These are phyloP conservation scores for Brachylomia viminalis DNA, from an alignment of 2,888 invertebrate genomes.

Conservation along the genomic window DNA sequence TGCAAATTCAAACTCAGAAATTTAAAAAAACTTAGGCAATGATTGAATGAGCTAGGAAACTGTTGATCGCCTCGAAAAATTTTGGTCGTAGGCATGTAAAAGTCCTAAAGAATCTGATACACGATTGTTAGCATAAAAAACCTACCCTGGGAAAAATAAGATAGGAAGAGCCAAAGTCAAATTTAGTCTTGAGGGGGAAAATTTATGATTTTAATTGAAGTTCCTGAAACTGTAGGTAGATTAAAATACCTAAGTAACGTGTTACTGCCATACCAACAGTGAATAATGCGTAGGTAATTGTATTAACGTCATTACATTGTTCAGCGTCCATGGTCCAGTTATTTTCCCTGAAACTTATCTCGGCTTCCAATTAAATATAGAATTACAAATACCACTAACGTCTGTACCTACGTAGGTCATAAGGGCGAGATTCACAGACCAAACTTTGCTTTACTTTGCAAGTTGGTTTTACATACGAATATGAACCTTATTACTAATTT, in stretches of 20 bases:
- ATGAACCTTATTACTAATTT: background rate
- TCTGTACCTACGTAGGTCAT: background rate
- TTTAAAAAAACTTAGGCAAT: background rate
- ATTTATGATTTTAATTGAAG: background rate
- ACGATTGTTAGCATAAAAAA: background rate
- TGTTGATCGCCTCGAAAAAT: background rate
- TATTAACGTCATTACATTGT: constrained; percentile 52
- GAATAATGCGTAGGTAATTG: constrained; percentile 45
- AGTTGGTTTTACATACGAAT: background rate
- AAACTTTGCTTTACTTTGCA: background rate
- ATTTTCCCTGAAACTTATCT: constrained; percentile 60
- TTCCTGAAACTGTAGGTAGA: constrained; percentile 23
- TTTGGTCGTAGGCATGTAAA: background rate
- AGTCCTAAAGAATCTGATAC: background rate
- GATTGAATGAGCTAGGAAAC: background rate
- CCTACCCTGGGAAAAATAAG: background rate
- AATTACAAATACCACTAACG: constrained; percentile 28
- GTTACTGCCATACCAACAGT: background rate
- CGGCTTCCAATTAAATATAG: constrained; percentile 40
- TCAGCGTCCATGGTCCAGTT: constrained; percentile 25
- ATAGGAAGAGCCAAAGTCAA: background rate
- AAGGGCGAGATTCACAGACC: background rate
- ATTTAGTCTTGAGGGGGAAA: background rate
- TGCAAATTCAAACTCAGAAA: no score
- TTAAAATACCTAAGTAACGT: constrained; percentile 6